phyloP scores from a whole-genome alignment of 1,140 invertebrate species.

The Caenorhabditis brenneri region DNA sequence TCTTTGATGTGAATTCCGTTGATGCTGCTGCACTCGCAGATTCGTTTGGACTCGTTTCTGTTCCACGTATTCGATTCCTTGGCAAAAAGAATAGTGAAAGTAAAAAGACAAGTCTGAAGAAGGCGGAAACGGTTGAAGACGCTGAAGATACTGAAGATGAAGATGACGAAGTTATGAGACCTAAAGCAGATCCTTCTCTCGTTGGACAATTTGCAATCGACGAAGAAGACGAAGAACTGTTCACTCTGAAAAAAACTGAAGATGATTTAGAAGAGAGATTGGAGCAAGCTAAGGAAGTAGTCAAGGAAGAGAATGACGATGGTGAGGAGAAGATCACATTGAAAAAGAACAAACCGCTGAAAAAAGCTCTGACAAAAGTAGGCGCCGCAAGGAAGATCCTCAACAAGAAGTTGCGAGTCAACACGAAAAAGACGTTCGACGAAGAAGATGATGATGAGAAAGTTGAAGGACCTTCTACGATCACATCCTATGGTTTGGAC shows the following conservation, averaged over 20 bases:
- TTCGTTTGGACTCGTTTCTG: conserved; percentile 66
- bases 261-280: conserved; percentile 60
- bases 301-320: conserved; percentile 22
- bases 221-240: conserved; percentile 57
- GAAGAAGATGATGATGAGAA: conserved; percentile 57
- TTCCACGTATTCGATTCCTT: conserved; percentile 67
- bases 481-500: conserved; percentile 54
- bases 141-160: not conserved
- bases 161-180: conserved; percentile 42
- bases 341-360: conserved; percentile 31
- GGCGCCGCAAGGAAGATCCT: conserved; percentile 61
- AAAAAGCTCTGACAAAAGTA: conserved; percentile 61
- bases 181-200: not conserved
- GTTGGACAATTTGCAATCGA: conserved; percentile 47
- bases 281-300: not conserved
- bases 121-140: not conserved
- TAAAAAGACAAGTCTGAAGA: not conserved
- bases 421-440: conserved; percentile 62
- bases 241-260: conserved; percentile 61
- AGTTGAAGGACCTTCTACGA: conserved; percentile 8
- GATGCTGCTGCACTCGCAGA: conserved; percentile 59
- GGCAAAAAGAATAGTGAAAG: conserved; percentile 6
- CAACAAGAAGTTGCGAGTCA: conserved; percentile 52
- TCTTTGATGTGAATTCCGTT: conserved; percentile 67
- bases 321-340: conserved; percentile 11